Percentiles rank a stretch among this genome's conserved stretches.
Conservation (phyloP, 2,888 invertebrate genomes). For the Calliphora vomitoria region DNA sequence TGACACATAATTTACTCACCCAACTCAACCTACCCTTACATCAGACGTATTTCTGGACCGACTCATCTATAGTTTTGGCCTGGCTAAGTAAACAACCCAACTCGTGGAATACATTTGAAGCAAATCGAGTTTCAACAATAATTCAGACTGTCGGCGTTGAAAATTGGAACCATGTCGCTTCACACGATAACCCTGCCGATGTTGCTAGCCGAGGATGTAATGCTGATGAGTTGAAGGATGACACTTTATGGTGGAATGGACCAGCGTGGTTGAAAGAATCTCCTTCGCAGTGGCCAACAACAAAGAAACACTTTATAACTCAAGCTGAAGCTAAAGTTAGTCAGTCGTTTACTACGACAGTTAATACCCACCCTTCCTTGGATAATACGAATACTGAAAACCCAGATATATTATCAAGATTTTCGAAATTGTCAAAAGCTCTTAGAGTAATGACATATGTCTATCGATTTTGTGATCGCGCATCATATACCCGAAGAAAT, state of each 20-base stretch:
- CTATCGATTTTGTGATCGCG: too few species aligned
- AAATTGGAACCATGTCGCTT: too few species aligned
- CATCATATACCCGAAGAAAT: too few species aligned
- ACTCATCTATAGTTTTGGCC: too few species aligned
- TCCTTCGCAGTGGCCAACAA: neutral
- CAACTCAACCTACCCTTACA: neutral
- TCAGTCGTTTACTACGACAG: neutral
- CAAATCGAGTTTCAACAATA: too few species aligned
- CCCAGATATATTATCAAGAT: too few species aligned
- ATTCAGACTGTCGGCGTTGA: too few species aligned
- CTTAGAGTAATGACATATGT: too few species aligned
- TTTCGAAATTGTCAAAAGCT: too few species aligned
- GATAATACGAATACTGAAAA: too few species aligned
- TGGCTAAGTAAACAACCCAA: neutral
- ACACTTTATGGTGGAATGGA: neutral
- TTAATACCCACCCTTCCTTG: neutral
- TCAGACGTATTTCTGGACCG: neutral
- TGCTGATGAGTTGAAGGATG: neutral
- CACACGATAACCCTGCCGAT: slow-evolving; percentile 16
- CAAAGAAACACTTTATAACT: neutral
- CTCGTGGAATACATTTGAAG: too few species aligned
- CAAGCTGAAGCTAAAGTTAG: too few species aligned
- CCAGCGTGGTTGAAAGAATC: neutral
- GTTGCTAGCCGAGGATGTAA: neutral
- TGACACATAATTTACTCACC: neutral